Base-by-base conservation (phyloP, 2,888 invertebrate species). In the Polietes domitor region DNA sequence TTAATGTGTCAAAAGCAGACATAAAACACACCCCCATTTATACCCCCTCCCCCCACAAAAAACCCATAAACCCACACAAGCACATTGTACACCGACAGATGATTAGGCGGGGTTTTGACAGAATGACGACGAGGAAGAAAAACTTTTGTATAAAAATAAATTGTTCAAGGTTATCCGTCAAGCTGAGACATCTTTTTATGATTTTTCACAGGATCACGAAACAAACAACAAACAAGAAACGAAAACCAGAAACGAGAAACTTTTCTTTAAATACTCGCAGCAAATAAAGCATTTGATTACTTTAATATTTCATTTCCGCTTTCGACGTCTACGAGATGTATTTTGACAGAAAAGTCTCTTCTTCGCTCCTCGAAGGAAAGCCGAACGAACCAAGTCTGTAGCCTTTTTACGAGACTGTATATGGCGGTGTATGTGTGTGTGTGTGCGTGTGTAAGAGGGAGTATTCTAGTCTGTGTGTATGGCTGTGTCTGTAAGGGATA, bases 91-190 rank as follows among this genome's bases (percentile, higher is more conserved):
- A n/a, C n/a, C n/a, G 32, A 28, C n/a, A 2, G 26, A 28, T 61
- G 61, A 65, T 77, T 55, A 58, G 70, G 70, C 77, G 58, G 58
- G 58, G 70, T 77, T 70, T 70, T 61, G 28, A 3, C 37, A 9
- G 6, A 37, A 37, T 12, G 12, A 37, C 4, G 12, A 37, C 26
- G 26, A 61, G 28, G n/a, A n/a, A n/a, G n/a, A n/a, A n/a, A n/a
- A 19, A 24, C 26, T 43, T 63, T 50, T 50, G 19, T 32, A 63
- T 28, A 88, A 87, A 89, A 88, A 88, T 88, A 88, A 89, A 90
- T 88, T 89, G 88, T 89, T 89, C 90, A 91, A 91, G 90, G 90
- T 78, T 81, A 81, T 87, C 88, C 88, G 87, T 87, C 83, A 87
- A 70, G 26, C 21, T 37, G 70, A 77, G 43, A 74, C 55, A 71